Conservation (phyloP, 2,113 vertebrate species). For the Trochalopteron elliotii region DNA sequence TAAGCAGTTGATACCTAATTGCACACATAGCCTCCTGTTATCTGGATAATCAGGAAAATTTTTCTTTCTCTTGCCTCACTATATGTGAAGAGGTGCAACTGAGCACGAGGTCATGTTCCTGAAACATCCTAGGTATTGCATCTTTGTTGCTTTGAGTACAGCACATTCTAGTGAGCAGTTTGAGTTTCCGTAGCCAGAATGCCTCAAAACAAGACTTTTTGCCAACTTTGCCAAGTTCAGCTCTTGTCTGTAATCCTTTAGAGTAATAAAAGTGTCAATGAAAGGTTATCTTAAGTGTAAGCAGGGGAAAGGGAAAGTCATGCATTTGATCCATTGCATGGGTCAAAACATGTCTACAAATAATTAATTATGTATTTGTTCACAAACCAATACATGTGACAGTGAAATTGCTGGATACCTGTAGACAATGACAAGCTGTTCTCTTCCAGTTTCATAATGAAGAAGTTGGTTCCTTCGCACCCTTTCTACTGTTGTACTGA, state of each 20-base stretch:
- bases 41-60: background rate
- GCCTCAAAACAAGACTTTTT: background rate
- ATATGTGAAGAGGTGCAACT: background rate
- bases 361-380: background rate
- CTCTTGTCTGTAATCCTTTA: background rate
- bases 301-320: background rate
- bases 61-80: background rate
- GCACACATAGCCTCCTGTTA: background rate
- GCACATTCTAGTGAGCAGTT: background rate
- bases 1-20: background rate
- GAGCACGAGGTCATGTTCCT: background rate
- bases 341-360: background rate
- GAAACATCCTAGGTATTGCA: background rate
- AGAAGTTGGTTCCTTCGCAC: background rate
- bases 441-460: background rate
- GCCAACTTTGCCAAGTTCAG: background rate
- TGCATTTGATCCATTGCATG: background rate
- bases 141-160: background rate
- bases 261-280: background rate
- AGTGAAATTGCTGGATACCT: background rate
- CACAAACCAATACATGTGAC: background rate
- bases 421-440: background rate
- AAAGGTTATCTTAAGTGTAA: background rate
- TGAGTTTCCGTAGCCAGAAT: background rate
- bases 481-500: background rate